Conservation (phyloP, 2,888 invertebrate species). For the Branchipolynoe longqiensis region DNA sequence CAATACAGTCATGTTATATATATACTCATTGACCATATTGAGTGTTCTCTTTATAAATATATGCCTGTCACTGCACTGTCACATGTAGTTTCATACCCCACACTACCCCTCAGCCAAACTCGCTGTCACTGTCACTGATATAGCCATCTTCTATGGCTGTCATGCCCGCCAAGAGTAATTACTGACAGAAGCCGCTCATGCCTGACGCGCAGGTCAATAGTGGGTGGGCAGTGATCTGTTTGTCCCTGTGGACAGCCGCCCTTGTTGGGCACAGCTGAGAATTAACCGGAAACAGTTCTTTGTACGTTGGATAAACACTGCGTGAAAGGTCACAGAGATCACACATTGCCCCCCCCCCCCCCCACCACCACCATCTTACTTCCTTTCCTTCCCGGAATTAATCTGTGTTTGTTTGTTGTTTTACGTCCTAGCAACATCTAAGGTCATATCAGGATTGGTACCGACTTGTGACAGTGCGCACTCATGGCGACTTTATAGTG, state of each 20-base stretch:
- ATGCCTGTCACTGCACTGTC: background rate
- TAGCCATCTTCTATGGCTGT: background rate
- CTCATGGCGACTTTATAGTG: too few species aligned
- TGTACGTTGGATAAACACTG: constrained; percentile 27
- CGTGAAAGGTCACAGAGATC: constrained; percentile 24
- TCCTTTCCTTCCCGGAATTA: background rate
- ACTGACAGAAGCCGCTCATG: background rate
- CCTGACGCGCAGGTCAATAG: constrained; percentile 1
- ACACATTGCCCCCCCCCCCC: too few species aligned
- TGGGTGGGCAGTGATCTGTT: background rate
- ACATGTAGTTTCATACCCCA: background rate
- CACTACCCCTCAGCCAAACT: background rate
- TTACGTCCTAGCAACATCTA: too few species aligned
- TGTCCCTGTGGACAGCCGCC: background rate
- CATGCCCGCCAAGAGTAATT: constrained; percentile 24
- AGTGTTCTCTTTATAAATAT: too few species aligned
- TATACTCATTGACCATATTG: too few species aligned
- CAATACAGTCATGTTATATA: too few species aligned
- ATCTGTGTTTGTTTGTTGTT: too few species aligned
- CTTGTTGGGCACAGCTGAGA: constrained; percentile 31
- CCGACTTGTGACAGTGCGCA: too few species aligned
- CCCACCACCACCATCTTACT: too few species aligned
- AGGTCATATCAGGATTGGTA: too few species aligned
- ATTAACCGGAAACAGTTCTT: background rate
- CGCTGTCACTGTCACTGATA: background rate